Percentiles rank a stretch among this genome's conserved stretches.
These are phyloP conservation scores for Eidolon helvum DNA, from an alignment of 2,113 vertebrate species.

Conservation along the genomic window DNA sequence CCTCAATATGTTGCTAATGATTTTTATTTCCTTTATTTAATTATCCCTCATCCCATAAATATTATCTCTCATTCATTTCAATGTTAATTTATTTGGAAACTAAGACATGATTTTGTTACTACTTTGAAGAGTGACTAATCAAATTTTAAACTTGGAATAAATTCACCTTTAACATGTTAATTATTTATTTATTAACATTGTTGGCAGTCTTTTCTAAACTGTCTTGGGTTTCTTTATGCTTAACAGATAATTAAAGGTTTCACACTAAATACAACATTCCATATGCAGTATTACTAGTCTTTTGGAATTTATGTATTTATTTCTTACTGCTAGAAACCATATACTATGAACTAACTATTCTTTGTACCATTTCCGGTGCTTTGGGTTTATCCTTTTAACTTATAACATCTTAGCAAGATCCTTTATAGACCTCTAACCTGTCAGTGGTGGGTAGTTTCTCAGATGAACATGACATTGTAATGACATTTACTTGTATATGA, in stretches of 20 bases:
- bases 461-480: not conserved
- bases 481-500: not conserved
- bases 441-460: not conserved
- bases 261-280: not conserved
- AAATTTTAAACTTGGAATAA: not conserved
- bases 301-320: not conserved
- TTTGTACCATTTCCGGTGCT: not conserved
- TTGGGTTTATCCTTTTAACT: not conserved
- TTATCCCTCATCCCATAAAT: not conserved
- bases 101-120: not conserved
- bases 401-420: not conserved
- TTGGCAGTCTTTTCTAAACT: not conserved
- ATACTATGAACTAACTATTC: not conserved
- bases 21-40: not conserved
- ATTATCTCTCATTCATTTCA: not conserved
- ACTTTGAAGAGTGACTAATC: not conserved
- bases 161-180: not conserved
- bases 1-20: not conserved
- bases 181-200: not conserved
- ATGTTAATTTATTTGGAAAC: not conserved
- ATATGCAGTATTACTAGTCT: not conserved
- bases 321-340: not conserved
- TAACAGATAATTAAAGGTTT: not conserved
- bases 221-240: not conserved
- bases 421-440: not conserved